phyloP scores from a whole-genome alignment of 2,797 vertebrate genomes.

The Chelonia mydas region DNA sequence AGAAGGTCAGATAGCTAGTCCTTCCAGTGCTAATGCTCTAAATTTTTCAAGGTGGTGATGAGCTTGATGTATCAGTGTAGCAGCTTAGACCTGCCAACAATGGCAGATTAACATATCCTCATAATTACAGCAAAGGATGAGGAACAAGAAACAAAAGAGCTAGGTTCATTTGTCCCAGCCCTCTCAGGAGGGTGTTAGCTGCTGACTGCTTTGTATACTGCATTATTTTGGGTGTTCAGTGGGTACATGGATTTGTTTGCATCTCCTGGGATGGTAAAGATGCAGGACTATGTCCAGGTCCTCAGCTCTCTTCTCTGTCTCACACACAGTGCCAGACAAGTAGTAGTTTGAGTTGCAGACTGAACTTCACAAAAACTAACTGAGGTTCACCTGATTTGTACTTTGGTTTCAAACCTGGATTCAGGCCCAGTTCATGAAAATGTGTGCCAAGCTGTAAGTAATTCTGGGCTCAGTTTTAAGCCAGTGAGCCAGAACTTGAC shows the following conservation, averaged over 20 bases:
- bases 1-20: not conserved
- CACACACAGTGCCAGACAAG: not conserved
- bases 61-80: not conserved
- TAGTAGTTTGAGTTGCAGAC: not conserved
- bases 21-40: not conserved
- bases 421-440: not conserved
- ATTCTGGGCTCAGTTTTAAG: not conserved
- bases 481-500: not conserved
- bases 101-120: not conserved
- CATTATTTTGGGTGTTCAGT: not conserved
- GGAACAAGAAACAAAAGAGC: not conserved
- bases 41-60: not conserved
- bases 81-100: not conserved
- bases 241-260: not conserved
- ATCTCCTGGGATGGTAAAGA: not conserved
- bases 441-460: not conserved
- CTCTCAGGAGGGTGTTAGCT: not conserved
- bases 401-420: not conserved
- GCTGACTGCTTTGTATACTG: not conserved
- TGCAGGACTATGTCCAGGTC: not conserved
- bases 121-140: not conserved
- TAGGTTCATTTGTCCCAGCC: not conserved
- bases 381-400: not conserved
- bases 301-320: not conserved
- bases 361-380: not conserved